Evolutionary conservation across 1,140 invertebrate species (phyloP).

Genomic region (Dysdera silvatica): DNA sequence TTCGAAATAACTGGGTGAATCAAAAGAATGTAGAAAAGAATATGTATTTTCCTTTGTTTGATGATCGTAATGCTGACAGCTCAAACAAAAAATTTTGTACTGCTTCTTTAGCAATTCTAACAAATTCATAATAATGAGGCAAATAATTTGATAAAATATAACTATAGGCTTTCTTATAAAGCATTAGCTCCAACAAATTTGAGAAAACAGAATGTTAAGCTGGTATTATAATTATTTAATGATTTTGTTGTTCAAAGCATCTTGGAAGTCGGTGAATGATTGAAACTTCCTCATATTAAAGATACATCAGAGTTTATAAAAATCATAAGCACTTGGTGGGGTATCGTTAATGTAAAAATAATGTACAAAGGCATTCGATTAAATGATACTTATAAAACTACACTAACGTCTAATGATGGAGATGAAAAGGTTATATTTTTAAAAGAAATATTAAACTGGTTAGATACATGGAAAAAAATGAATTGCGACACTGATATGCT

Average conservation of each 20-base stretch:
- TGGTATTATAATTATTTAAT: constrained; percentile 1
- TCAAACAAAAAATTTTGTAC: neutral
- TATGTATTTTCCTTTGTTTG: neutral
- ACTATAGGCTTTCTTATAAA: neutral
- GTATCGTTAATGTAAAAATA: constrained; percentile 1
- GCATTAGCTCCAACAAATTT: neutral
- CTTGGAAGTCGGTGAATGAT: neutral
- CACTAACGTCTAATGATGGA: neutral
- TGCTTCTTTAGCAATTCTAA: neutral
- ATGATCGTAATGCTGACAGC: neutral
- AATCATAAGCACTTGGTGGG: neutral
- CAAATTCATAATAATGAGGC: too few species aligned
- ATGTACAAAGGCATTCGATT: neutral
- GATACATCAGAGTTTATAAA: neutral
- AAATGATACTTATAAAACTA: neutral
- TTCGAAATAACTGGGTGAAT: constrained; percentile 10
- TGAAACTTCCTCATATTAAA: neutral
- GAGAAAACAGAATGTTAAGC: neutral
- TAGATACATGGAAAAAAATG: too few species aligned
- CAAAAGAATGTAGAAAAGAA: constrained; percentile 5
- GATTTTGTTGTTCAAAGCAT: neutral
- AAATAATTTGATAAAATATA: constrained; percentile 11
- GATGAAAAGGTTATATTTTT: neutral
- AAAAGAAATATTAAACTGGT: too few species aligned
- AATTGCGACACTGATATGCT: too few species aligned